phyloP scores from a whole-genome alignment of 2,797 vertebrate genomes.

The Smutsia temminckii region DNA sequence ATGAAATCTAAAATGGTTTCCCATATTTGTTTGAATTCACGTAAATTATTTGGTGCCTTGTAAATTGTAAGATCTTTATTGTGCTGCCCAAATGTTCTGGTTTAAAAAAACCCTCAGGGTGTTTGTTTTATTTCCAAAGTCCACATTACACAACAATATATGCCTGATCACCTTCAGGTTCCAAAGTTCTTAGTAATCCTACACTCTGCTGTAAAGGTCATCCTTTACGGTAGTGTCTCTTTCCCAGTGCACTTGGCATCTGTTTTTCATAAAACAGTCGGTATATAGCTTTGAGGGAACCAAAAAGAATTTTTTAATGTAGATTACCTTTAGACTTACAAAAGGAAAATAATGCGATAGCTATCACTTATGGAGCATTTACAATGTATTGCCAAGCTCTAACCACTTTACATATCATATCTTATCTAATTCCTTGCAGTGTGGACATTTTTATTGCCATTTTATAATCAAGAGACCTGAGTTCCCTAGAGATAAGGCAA shows the following conservation, averaged over 20 bases:
- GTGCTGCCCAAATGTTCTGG: slow-evolving; percentile 31
- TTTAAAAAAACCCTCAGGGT: neutral
- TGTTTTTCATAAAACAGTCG: neutral
- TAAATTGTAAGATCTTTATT: slow-evolving; percentile 59
- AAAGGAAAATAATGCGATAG: slow-evolving; percentile 7
- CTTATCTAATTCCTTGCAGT: neutral
- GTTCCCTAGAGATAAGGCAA: neutral
- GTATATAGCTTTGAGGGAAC: neutral
- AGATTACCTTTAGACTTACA: slow-evolving; percentile 2
- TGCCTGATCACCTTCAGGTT: neutral
- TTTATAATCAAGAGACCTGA: neutral
- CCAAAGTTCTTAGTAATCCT: slow-evolving; percentile 27
- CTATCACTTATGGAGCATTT: neutral
- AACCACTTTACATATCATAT: neutral
- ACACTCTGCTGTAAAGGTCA: neutral
- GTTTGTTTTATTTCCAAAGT: slow-evolving; percentile 45
- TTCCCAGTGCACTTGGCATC: neutral
- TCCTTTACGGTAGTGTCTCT: neutral
- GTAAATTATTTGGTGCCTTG: slow-evolving; percentile 55
- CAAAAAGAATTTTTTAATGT: neutral
- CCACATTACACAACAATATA: neutral
- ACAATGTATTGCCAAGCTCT: neutral
- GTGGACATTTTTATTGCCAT: neutral
- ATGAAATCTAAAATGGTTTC: slow-evolving; percentile 68
- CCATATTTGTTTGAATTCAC: slow-evolving; percentile 59